A percentile compares a stretch with the other conserved stretches of the same genome.
Conservation (phyloP, 1,140 invertebrate genomes). For the Drusus annulatus region DNA sequence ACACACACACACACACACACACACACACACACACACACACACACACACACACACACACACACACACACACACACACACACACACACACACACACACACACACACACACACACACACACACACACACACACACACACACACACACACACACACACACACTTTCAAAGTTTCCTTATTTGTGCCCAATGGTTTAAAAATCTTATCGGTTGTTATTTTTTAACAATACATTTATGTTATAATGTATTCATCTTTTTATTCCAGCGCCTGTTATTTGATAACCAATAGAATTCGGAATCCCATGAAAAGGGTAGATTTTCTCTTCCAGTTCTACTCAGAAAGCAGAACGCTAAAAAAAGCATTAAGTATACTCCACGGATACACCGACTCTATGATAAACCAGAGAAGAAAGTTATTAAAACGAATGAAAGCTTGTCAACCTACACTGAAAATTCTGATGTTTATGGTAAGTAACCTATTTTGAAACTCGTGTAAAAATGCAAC, state of each 20-base stretch:
- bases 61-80: too few species aligned
- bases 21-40: too few species aligned
- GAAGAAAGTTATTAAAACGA: conserved; percentile 63
- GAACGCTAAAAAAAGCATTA: conserved; percentile 72
- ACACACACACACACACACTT: conserved; percentile 62
- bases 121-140: too few species aligned
- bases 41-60: too few species aligned
- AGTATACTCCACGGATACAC: conserved; percentile 80
- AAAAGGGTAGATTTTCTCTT: conserved; percentile 64
- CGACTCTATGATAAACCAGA: conserved; percentile 71
- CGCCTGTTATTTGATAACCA: conserved; percentile 63
- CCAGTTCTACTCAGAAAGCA: conserved; percentile 62
- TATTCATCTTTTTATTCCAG: conserved; percentile 42
- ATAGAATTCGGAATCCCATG: conserved; percentile 65
- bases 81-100: too few species aligned
- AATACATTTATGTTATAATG: neutral
- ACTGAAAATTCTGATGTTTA: conserved; percentile 40
- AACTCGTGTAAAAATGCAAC: too few species aligned
- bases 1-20: too few species aligned
- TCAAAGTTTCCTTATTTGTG: too few species aligned
- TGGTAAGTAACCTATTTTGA: conserved; percentile 63
- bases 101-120: conserved; percentile 63
- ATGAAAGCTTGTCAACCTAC: conserved; percentile 58
- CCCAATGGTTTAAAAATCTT: too few species aligned
- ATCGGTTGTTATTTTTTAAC: too few species aligned